A percentile compares a stretch with the other conserved stretches of the same genome.
These are phyloP conservation scores for Metaphire vulgaris DNA, from an alignment of 1,140 invertebrate species.

Conservation along the genomic window DNA sequence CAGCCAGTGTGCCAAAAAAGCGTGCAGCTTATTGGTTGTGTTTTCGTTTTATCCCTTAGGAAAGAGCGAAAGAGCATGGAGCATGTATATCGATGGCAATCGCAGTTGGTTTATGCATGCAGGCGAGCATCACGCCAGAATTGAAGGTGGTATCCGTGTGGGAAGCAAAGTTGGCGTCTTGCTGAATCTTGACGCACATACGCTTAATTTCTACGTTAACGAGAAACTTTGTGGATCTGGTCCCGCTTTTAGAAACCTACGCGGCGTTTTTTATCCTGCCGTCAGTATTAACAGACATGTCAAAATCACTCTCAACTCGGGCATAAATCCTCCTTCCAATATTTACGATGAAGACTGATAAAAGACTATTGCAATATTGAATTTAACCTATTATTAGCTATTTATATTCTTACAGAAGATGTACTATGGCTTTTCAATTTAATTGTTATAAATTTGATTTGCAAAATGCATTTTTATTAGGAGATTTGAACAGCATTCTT, in stretches of 20 bases:
- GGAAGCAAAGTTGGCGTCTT: conserved; percentile 84
- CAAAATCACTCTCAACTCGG: conserved; percentile 84
- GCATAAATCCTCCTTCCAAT: conserved; percentile 70
- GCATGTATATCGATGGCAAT: conserved; percentile 95
- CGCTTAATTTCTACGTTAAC: conserved; percentile 87
- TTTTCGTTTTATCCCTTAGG: too few species aligned
- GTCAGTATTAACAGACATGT: conserved; percentile 93
- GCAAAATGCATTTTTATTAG: too few species aligned
- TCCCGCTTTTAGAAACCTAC: conserved; percentile 50
- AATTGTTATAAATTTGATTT: too few species aligned
- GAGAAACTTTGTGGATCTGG: conserved; percentile 66
- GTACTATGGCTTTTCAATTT: too few species aligned
- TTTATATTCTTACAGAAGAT: too few species aligned
- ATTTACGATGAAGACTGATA: conserved; percentile 16
- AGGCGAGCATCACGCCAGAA: conserved; percentile 79
- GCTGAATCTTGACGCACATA: conserved; percentile 81
- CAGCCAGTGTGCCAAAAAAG: too few species aligned
- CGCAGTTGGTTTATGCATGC: conserved; percentile 90
- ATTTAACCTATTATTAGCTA: too few species aligned
- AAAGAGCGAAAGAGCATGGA: conserved; percentile 95
- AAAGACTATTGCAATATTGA: too few species aligned
- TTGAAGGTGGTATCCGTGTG: conserved; percentile 76
- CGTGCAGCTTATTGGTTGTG: too few species aligned
- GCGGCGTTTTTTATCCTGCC: conserved; percentile 84
- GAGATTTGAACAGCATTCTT: too few species aligned